These are phyloP conservation scores for Druceiella hillmani DNA, from an alignment of 2,888 invertebrate genomes.

Conservation along the genomic window DNA sequence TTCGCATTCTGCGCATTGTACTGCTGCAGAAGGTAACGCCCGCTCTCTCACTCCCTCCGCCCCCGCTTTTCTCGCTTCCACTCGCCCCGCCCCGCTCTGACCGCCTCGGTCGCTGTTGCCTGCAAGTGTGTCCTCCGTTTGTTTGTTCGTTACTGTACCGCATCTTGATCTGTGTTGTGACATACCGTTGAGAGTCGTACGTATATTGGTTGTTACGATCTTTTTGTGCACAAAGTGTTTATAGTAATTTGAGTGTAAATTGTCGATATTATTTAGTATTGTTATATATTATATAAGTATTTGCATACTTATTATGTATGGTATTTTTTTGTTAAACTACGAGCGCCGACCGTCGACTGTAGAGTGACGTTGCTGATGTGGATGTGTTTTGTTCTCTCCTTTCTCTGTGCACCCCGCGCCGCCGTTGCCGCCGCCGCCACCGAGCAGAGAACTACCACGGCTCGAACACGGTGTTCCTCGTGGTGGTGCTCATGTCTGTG, in stretches of 20 bases:
- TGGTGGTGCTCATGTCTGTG: slow-evolving; percentile 97
- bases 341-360: slow-evolving; percentile 19
- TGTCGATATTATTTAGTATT: too few species aligned
- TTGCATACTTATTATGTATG: too few species aligned
- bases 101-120: slow-evolving; percentile 31
- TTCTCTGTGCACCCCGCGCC: slow-evolving; percentile 19
- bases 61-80: slow-evolving; percentile 37
- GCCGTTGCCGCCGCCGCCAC: slow-evolving; percentile 27
- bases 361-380: too few species aligned
- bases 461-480: slow-evolving; percentile 96
- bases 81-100: slow-evolving; percentile 36
- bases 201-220: too few species aligned
- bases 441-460: slow-evolving; percentile 91
- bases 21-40: slow-evolving; percentile 87
- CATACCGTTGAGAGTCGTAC: too few species aligned
- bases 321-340: too few species aligned
- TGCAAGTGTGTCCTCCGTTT: too few species aligned
- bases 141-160: too few species aligned
- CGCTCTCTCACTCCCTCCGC: slow-evolving; percentile 42
- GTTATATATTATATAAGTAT: too few species aligned
- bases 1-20: slow-evolving; percentile 92
- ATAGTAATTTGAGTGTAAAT: too few species aligned
- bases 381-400: slow-evolving; percentile 15
- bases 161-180: too few species aligned
- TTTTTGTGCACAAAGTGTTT: too few species aligned